Base-by-base conservation (phyloP, 23 tunicate species). In the Halocynthia roretzi region DNA sequence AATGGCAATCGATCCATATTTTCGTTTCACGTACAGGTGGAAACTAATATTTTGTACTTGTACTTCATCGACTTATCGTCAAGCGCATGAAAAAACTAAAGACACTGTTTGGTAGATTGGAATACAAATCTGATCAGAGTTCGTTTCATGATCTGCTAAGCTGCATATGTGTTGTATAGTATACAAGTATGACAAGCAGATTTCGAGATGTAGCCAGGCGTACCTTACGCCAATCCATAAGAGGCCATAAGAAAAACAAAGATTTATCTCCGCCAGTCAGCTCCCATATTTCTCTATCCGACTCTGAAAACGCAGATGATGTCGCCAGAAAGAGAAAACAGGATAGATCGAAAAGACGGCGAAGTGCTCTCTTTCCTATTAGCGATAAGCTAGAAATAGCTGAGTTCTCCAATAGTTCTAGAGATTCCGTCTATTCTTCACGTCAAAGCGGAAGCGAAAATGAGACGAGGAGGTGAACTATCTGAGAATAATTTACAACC, bases 151-250 rank as follows among this genome's bases (percentile, higher is more conserved):
- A 31, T 31, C 44, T 31, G 44, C 4, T 1, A 31, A 31, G 44
- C 44, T 31, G 44, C 44, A 31, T 31, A 31, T 31, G 44, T 31
- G 44, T 31, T 31, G 2, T 31, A 31, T 31, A 31, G 44, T 31
- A 31, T 31, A 31, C 44, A 4, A 31, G 44, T 31, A 65, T 65
- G 70, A 6, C 70, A 65, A 65, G 17, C 31, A 65, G 19, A 65
- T 65, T 65, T 15, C 70, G 70, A 40, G 70, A 65, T 15, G 70
- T 65, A 40, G 70, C 70, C 31, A 40, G 70, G 31, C 70, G 70
- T 15, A 65, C 70, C 19, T 40, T 65, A 48, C 70, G 70, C 31
- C 70, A 65, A 65, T 65, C 70, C 31, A 1, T 65, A 10, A 65
- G 31, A 65, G 70, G 22, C 10, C 70, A 40, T 5, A 65, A 65